These are phyloP conservation scores for Astur gentilis DNA, from an alignment of 2,113 vertebrate genomes.

Conservation along the genomic window DNA sequence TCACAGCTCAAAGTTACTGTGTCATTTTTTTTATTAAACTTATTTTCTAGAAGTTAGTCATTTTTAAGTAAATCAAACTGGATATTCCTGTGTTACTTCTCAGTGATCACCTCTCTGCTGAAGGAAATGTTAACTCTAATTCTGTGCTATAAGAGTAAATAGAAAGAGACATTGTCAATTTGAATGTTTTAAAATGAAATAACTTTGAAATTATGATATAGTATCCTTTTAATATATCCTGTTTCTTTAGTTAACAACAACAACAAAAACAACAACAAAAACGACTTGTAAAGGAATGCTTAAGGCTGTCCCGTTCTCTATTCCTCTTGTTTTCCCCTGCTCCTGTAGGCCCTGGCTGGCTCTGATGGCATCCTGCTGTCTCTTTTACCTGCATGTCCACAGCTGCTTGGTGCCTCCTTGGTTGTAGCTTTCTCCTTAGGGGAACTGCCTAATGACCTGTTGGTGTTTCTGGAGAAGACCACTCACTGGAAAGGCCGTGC, in stretches of 20 bases:
- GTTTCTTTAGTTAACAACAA: not conserved
- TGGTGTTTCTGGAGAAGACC: not conserved
- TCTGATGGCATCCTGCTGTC: not conserved
- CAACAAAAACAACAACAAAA: not conserved
- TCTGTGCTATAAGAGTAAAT: not conserved
- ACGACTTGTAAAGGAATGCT: not conserved
- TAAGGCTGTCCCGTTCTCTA: not conserved
- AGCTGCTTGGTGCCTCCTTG: not conserved
- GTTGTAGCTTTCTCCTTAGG: not conserved
- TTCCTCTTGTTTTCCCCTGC: not conserved
- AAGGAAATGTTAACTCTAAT: not conserved
- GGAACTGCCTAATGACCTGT: not conserved
- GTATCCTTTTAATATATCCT: not conserved
- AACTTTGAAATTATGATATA: not conserved
- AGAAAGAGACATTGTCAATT: slow-evolving; percentile 24
- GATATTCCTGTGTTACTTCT: not conserved
- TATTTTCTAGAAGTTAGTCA: not conserved
- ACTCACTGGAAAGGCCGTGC: not conserved
- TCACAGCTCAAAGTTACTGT: not conserved
- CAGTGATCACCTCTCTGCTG: not conserved
- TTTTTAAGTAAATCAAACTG: slow-evolving; percentile 24
- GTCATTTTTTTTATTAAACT: not conserved
- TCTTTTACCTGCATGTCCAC: not conserved
- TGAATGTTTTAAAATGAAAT: not conserved
- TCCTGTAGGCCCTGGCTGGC: not conserved